Conservation (phyloP, 1,140 invertebrate species). For the Caenorhabditis latens region DNA sequence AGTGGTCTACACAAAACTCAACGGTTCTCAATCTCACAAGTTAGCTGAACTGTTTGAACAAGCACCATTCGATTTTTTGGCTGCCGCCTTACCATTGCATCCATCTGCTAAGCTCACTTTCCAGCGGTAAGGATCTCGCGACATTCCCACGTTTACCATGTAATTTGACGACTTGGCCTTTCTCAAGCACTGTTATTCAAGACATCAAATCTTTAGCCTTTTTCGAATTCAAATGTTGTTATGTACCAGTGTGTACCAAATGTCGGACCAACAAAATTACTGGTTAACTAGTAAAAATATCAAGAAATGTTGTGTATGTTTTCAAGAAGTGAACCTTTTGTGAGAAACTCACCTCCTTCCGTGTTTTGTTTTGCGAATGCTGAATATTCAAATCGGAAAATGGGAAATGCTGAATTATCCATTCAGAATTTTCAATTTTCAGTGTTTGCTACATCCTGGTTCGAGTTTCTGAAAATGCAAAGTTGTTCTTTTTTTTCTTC, state of each 20-base stretch:
- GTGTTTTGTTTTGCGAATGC: too few species aligned
- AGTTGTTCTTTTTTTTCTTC: too few species aligned
- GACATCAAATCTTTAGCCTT: conserved; percentile 45
- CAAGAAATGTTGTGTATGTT: background rate
- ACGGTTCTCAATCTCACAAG: conserved; percentile 52
- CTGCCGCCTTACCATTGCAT: background rate
- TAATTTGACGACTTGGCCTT: conserved; percentile 45
- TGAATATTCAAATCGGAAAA: too few species aligned
- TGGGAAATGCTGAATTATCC: too few species aligned
- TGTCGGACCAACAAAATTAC: background rate
- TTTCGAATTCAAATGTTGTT: background rate
- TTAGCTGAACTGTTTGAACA: conserved; percentile 54
- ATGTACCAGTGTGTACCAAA: background rate
- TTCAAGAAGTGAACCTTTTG: background rate
- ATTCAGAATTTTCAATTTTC: too few species aligned
- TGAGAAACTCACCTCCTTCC: too few species aligned
- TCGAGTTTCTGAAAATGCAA: too few species aligned
- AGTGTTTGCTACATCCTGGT: too few species aligned
- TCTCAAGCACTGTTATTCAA: conserved; percentile 37
- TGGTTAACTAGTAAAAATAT: background rate
- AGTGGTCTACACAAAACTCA: conserved; percentile 55
- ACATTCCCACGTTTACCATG: conserved; percentile 44
- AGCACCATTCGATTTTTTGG: conserved; percentile 49
- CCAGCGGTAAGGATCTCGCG: conserved; percentile 16
- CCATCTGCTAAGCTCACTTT: conserved; percentile 39